Percentiles rank a stretch among this genome's conserved stretches.
Evolutionary conservation across 2,797 vertebrate genomes (phyloP).

Genomic region (Eupleurogrammus muticus): DNA sequence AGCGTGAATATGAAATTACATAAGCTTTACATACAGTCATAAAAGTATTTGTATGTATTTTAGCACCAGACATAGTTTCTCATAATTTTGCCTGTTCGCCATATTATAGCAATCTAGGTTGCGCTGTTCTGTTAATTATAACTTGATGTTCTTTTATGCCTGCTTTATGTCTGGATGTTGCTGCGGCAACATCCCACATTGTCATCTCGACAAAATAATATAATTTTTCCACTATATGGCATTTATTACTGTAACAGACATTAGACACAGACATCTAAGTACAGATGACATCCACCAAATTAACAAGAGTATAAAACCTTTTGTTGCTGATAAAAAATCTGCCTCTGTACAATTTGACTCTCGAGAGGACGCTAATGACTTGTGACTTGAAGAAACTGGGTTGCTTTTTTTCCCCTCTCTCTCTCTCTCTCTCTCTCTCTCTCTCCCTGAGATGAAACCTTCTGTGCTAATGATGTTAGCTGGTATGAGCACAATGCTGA

Average conservation of each 20-base stretch:
- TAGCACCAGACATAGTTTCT: background rate
- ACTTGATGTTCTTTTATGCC: slow-evolving; percentile 54
- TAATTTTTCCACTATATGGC: slow-evolving; percentile 74
- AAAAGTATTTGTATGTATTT: slow-evolving; percentile 14
- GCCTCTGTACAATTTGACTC: slow-evolving; percentile 83
- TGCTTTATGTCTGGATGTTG: slow-evolving; percentile 70
- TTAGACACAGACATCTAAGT: slow-evolving; percentile 83
- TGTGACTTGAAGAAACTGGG: slow-evolving; percentile 84
- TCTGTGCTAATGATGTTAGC: slow-evolving; percentile 83
- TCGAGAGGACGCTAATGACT: slow-evolving; percentile 82
- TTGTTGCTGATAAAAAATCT: slow-evolving; percentile 80
- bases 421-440: background rate
- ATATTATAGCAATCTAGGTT: slow-evolving; percentile 43
- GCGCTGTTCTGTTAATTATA: slow-evolving; percentile 55
- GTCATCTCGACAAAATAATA: slow-evolving; percentile 80
- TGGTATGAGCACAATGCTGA: slow-evolving; percentile 83
- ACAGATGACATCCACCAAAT: slow-evolving; percentile 83
- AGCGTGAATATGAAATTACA: slow-evolving; percentile 9
- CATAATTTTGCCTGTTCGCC: slow-evolving; percentile 13
- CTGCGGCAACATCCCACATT: slow-evolving; percentile 68
- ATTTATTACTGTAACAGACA: slow-evolving; percentile 80
- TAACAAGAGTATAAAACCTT: slow-evolving; percentile 82
- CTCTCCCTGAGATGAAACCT: slow-evolving; percentile 78
- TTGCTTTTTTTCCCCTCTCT: slow-evolving; percentile 59
- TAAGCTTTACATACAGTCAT: slow-evolving; percentile 20